A percentile compares a stretch with the other conserved stretches of the same genome.
phyloP scores from a whole-genome alignment of 2,888 invertebrate genomes.

The Acanthoscelides obtectus region DNA sequence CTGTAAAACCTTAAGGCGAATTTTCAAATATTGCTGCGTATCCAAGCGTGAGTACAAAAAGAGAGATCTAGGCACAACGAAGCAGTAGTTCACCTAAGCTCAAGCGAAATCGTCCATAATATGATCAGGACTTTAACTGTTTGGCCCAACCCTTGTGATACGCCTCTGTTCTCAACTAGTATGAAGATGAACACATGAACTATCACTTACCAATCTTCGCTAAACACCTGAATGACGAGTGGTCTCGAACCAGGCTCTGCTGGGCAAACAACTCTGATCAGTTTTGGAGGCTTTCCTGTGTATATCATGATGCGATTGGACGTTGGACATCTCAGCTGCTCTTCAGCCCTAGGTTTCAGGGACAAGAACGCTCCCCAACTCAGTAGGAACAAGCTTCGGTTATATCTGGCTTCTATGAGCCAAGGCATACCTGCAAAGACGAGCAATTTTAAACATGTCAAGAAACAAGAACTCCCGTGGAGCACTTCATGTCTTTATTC shows the following conservation, averaged over 20 bases:
- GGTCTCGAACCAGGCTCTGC: slow-evolving; percentile 62
- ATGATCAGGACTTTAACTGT: too few relatives aligned
- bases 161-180: too few relatives aligned
- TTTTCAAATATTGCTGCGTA: too few relatives aligned
- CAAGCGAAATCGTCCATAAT: too few relatives aligned
- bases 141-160: too few relatives aligned
- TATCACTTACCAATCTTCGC: slow-evolving; percentile 68
- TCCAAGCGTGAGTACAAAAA: too few relatives aligned
- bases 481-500: too few relatives aligned
- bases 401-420: slow-evolving; percentile 73
- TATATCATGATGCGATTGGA: slow-evolving; percentile 76
- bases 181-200: too few relatives aligned
- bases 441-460: neutral
- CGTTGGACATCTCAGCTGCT: slow-evolving; percentile 62
- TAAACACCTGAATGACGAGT: slow-evolving; percentile 71
- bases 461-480: too few relatives aligned
- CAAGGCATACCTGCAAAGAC: slow-evolving; percentile 62
- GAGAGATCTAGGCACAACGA: too few relatives aligned
- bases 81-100: too few relatives aligned
- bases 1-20: too few relatives aligned
- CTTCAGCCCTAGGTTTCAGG: slow-evolving; percentile 56
- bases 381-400: slow-evolving; percentile 74
- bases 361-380: slow-evolving; percentile 78
- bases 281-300: slow-evolving; percentile 63
- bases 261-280: slow-evolving; percentile 66